These are phyloP conservation scores for Carcina quercana DNA, from an alignment of 2,888 invertebrate species.

Conservation along the genomic window DNA sequence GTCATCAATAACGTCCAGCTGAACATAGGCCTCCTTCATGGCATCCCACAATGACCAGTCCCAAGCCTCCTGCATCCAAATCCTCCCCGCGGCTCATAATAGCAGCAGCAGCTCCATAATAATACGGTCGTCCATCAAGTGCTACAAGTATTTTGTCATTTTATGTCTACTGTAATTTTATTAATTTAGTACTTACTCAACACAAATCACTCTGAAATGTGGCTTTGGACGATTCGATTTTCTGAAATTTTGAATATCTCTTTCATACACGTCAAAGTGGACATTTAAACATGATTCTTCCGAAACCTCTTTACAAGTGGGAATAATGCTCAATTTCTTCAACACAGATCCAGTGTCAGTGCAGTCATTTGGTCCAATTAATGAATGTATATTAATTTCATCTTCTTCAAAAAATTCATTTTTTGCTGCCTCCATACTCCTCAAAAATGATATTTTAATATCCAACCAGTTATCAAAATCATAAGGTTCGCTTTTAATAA, in stretches of 20 bases:
- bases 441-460: slow-evolving; percentile 43
- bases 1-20: too few relatives aligned
- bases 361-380: slow-evolving; percentile 43
- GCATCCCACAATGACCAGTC: too few relatives aligned
- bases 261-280: slow-evolving; percentile 61
- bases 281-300: slow-evolving; percentile 31
- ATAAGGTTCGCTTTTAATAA: slow-evolving; percentile 29
- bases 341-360: slow-evolving; percentile 38
- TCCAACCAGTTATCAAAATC: slow-evolving; percentile 46
- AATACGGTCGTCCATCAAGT: too few relatives aligned
- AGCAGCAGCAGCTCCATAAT: too few relatives aligned
- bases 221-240: slow-evolving; percentile 52
- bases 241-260: slow-evolving; percentile 52
- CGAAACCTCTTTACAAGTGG: slow-evolving; percentile 24
- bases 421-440: slow-evolving; percentile 35
- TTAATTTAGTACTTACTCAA: slow-evolving; percentile 44
- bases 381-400: slow-evolving; percentile 26
- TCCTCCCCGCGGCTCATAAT: too few relatives aligned
- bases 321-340: slow-evolving; percentile 48
- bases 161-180: not conserved
- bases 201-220: slow-evolving; percentile 54
- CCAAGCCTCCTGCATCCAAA: too few relatives aligned
- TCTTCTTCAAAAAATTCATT: slow-evolving; percentile 18
- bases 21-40: too few relatives aligned
- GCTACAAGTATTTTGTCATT: too few relatives aligned